Percentiles rank a stretch among this genome's conserved stretches.
Conservation (phyloP, 37 sponge, comb jelly and placozoan genomes). For the Crambe crambe region DNA sequence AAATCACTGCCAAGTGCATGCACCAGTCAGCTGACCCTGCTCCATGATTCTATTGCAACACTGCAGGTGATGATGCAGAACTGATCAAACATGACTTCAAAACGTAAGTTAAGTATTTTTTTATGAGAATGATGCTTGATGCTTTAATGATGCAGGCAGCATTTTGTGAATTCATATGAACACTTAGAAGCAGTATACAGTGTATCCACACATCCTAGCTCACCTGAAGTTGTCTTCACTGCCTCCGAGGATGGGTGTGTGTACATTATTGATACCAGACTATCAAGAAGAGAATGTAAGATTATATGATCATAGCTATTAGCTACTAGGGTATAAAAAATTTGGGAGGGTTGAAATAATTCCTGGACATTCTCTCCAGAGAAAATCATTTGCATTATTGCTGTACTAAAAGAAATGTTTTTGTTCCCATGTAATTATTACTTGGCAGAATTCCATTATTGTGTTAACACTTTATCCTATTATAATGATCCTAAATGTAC, state of each 20-base stretch:
- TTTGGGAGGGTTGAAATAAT: not conserved
- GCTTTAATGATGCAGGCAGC: conserved; percentile 21
- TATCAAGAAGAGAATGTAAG: conserved; percentile 9
- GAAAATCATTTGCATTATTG: too few species aligned
- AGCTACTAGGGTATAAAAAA: too few species aligned
- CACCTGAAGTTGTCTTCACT: conserved; percentile 29
- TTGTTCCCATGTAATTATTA: not conserved
- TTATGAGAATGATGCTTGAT: not conserved
- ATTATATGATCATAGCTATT: not conserved
- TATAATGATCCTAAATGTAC: not conserved
- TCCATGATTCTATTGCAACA: not conserved
- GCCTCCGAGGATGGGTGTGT: conserved; percentile 68
- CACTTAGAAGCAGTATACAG: conserved; percentile 53
- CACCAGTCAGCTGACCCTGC: too few species aligned
- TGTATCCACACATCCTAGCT: conserved; percentile 46
- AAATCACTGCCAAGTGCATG: not conserved
- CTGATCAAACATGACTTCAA: conserved; percentile 50
- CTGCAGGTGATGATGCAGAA: conserved; percentile 60
- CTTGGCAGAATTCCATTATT: not conserved
- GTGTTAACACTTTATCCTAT: not conserved
- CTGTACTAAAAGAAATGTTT: not conserved
- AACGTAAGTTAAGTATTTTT: conserved; percentile 30
- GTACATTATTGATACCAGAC: conserved; percentile 44
- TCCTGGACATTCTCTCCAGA: not conserved
- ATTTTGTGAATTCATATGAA: conserved; percentile 9